Base-by-base conservation (phyloP, 2,888 invertebrate genomes). In the Hetaerina titia region DNA sequence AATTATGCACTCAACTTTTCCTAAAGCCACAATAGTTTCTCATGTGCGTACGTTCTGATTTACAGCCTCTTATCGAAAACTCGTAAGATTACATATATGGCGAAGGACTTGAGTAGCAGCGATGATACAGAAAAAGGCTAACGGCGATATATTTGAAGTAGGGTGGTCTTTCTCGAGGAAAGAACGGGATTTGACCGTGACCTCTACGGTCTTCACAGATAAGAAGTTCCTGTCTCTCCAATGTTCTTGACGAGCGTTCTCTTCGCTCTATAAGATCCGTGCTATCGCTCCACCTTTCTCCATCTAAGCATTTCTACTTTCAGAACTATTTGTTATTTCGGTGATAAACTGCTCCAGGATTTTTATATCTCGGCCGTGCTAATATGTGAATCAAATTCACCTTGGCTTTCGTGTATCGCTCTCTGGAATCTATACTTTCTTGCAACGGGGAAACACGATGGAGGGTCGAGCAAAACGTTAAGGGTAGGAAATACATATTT, bases 151-250 rank as follows among this genome's bases (percentile, higher is more conserved):
- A 69, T 81, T 81, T 45, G 89, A 58, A 17, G 31, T 69, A 92
- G 69, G 31, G 58, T 60, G 57, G 60, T 63, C 63, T 63, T 63
- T n/a, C 63, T n/a, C 31, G 56, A 92, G 31, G 57, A 69, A 64
- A 58, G 89, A 45, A 64, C 13, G 69, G 57, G 92, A 69, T 74
- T 92, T 57, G 57, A 56, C 69, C 69, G 90, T 45, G 90, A 64
- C 90, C 60, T 45, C 90, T 63, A 31, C 31, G 31, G 90, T 19
- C 45, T 92, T 56, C 63, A 22, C 31, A 92, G 92, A 92, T 74
- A 69, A 74, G 74, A 92, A 92, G 92, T 69, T 92, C 64, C 69
- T 69, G 74, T 56, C 69, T 92, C 45, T 19, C 45, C 64, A 56
- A 69, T 90, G 90, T 58, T 64, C 90, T 64, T 63, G 90, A 64